Evolutionary conservation across 2,113 vertebrate genomes (phyloP).

Genomic region (Vireo altiloquus): DNA sequence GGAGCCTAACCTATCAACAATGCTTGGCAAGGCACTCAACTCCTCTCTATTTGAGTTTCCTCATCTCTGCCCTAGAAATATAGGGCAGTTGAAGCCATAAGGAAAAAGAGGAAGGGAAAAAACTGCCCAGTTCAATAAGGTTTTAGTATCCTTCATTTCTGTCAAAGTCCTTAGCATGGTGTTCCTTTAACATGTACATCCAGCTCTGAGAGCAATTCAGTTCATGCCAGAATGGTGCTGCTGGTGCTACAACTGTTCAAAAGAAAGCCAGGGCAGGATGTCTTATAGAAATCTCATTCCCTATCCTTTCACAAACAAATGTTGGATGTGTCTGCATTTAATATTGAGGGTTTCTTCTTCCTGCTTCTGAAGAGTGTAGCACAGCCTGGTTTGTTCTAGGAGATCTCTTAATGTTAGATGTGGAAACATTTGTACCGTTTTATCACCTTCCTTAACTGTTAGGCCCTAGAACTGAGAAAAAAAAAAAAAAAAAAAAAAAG

Average conservation of each 20-base stretch:
- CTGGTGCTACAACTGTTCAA: background rate
- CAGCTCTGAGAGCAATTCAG: background rate
- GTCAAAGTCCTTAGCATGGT: background rate
- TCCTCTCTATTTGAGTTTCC: background rate
- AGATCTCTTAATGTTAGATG: background rate
- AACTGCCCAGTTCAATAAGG: background rate
- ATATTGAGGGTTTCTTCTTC: background rate
- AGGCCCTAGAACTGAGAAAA: background rate
- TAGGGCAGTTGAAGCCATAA: background rate
- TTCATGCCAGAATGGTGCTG: background rate
- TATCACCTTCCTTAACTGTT: slow-evolving; percentile 26
- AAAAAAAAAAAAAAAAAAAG: background rate
- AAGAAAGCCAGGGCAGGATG: background rate
- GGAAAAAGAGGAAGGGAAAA: background rate
- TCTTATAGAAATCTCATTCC: background rate
- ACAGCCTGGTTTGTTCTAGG: background rate
- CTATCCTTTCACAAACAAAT: background rate
- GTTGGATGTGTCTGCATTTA: background rate
- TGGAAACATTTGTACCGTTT: background rate
- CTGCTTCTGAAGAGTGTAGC: background rate
- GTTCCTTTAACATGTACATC: background rate
- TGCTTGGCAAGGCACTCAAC: background rate
- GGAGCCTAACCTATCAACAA: background rate
- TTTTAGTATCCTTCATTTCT: background rate
- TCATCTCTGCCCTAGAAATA: background rate